phyloP scores from a whole-genome alignment of 2,888 invertebrate species.

The Rhimphoctona megacephalus region DNA sequence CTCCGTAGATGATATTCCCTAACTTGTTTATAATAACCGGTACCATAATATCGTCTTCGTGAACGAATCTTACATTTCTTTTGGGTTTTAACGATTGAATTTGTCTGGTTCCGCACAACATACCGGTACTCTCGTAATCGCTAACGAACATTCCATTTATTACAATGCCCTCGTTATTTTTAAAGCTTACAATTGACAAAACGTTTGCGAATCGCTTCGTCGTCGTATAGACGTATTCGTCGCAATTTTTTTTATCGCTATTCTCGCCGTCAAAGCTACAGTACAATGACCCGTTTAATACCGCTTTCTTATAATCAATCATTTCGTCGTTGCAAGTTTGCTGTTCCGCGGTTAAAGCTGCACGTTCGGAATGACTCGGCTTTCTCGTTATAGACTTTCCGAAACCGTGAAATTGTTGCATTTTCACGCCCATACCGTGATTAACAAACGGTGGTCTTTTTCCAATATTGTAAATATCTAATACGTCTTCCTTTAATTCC shows the following conservation, averaged over 20 bases:
- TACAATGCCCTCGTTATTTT: conserved; percentile 2
- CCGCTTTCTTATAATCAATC: conserved; percentile 11
- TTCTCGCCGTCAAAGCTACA: conserved; percentile 9
- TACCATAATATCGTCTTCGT: neutral
- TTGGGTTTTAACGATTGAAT: conserved; percentile 4
- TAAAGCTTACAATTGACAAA: conserved; percentile 7
- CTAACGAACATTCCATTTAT: conserved; percentile 13
- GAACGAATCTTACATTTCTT: conserved; percentile 4
- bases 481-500: neutral
- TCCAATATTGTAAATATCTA: conserved; percentile 9
- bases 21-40: neutral
- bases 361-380: conserved; percentile 12
- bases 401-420: conserved; percentile 12
- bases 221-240: conserved; percentile 26
- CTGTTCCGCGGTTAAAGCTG: conserved; percentile 7
- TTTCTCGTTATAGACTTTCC: conserved; percentile 16
- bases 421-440: neutral
- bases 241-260: conserved; percentile 15
- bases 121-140: conserved; percentile 13
- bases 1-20: neutral
- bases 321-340: neutral
- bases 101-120: conserved; percentile 16
- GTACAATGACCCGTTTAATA: conserved; percentile 17
- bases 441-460: conserved; percentile 21
- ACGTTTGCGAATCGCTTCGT: conserved; percentile 3